Conservation (phyloP, 2,888 invertebrate genomes). For the Napeogenes sylphis region DNA sequence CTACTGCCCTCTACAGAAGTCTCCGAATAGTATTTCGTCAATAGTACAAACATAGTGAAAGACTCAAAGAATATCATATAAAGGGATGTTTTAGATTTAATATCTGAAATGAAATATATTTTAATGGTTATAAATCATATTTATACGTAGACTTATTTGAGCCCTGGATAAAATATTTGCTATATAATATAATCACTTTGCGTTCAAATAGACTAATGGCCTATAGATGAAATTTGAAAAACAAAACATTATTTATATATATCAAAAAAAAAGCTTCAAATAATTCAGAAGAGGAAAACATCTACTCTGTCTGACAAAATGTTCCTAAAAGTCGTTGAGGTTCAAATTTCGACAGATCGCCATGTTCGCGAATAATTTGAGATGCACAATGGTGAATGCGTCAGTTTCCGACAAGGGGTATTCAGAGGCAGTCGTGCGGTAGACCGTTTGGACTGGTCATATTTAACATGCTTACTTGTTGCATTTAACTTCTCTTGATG, state of each 20-base stretch:
- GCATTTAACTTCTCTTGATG: neutral
- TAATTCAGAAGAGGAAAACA: neutral
- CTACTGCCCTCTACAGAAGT: neutral
- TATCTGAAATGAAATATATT: neutral
- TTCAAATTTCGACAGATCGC: slow-evolving; percentile 26
- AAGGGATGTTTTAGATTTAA: slow-evolving; percentile 27
- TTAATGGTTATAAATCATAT: no score
- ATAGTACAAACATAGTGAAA: slow-evolving; percentile 16
- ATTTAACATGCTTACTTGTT: slow-evolving; percentile 21
- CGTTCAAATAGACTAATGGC: no score
- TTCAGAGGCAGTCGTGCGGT: slow-evolving; percentile 21
- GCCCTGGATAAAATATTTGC: no score
- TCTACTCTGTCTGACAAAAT: neutral
- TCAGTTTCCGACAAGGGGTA: slow-evolving; percentile 23
- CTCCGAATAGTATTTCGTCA: slow-evolving; percentile 5
- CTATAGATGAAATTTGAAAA: no score
- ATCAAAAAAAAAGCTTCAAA: neutral
- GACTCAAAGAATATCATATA: slow-evolving; percentile 39
- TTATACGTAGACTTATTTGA: no score
- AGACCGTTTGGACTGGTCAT: slow-evolving; percentile 10
- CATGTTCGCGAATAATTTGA: slow-evolving; percentile 32
- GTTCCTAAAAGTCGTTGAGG: slow-evolving; percentile 9
- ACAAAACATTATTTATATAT: no score
- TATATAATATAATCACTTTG: no score
- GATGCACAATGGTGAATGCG: slow-evolving; percentile 21